These are phyloP conservation scores for Argya squamiceps DNA, from an alignment of 2,797 vertebrate genomes.

Conservation along the genomic window DNA sequence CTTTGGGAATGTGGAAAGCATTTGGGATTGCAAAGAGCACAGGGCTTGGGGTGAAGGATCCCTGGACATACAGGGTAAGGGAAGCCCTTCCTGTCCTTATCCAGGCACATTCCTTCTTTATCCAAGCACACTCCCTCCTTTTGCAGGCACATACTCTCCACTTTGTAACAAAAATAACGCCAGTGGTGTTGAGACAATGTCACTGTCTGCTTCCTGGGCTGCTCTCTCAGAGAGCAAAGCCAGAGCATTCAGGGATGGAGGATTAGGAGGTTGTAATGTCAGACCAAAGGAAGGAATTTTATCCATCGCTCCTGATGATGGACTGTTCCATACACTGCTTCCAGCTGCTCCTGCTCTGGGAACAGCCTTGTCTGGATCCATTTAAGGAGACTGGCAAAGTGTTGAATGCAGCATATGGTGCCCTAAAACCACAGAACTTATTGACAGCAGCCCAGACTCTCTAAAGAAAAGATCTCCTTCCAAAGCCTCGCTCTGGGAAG, in stretches of 20 bases:
- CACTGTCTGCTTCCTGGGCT: neutral
- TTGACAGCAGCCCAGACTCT: constrained; percentile 53
- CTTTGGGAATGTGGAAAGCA: neutral
- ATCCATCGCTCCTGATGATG: neutral
- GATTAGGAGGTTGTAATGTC: neutral
- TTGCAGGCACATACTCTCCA: neutral
- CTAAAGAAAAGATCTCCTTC: constrained; percentile 50
- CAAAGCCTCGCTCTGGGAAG: neutral
- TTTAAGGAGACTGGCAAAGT: constrained; percentile 61
- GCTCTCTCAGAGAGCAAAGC: neutral
- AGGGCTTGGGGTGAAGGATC: neutral
- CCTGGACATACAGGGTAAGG: rapidly evolving
- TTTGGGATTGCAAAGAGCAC: neutral
- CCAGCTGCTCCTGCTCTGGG: constrained; percentile 55
- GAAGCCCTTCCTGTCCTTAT: neutral
- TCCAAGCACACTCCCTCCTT: neutral
- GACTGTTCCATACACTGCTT: neutral
- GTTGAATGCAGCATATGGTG: constrained; percentile 65
- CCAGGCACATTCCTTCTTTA: neutral
- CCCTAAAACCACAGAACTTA: constrained; percentile 65
- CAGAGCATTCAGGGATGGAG: neutral
- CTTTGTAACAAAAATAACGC: neutral
- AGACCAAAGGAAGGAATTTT: constrained; percentile 16
- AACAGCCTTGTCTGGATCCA: constrained; percentile 31
- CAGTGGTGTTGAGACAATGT: neutral